Evolutionary conservation across 2,888 invertebrate genomes (phyloP).

Genomic region (Dynastes hyllus): DNA sequence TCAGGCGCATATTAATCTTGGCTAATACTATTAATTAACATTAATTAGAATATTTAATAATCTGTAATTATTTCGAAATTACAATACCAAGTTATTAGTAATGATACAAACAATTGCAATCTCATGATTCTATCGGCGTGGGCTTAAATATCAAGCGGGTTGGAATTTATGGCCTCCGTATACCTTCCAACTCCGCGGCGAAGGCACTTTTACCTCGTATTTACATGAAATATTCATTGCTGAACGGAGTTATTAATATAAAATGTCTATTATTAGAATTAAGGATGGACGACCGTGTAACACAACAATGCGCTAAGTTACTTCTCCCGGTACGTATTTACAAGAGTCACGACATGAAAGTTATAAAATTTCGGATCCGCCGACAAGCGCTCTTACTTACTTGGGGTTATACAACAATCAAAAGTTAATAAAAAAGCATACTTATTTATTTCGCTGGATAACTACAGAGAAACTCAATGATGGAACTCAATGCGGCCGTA

Average conservation of each 20-base stretch:
- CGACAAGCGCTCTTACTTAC: constrained; percentile 22
- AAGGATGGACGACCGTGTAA: constrained; percentile 26
- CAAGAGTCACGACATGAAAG: constrained; percentile 35
- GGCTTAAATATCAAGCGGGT: constrained; percentile 36
- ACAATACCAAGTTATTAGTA: constrained; percentile 14
- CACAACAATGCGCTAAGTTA: constrained; percentile 25
- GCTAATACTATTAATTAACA: constrained; percentile 9
- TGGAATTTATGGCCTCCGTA: constrained; percentile 30
- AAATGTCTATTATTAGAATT: constrained; percentile 35
- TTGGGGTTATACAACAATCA: constrained; percentile 38
- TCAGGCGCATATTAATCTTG: constrained; percentile 5
- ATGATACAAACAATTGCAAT: constrained; percentile 5
- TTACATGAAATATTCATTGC: constrained; percentile 39
- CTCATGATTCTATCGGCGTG: constrained; percentile 22
- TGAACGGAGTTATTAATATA: constrained; percentile 27
- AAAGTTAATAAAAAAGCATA: constrained; percentile 25
- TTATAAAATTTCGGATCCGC: constrained; percentile 38
- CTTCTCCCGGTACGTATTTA: constrained; percentile 10
- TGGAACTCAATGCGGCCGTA: not conserved
- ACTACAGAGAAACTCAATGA: constrained; percentile 17
- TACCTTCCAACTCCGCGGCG: constrained; percentile 23
- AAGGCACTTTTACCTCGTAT: constrained; percentile 37
- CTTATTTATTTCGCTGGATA: constrained; percentile 2
- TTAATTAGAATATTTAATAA: constrained; percentile 36
- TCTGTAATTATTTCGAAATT: constrained; percentile 34